Conservation (phyloP, 2,113 vertebrate species). For the Rhadina sibilatrix region DNA sequence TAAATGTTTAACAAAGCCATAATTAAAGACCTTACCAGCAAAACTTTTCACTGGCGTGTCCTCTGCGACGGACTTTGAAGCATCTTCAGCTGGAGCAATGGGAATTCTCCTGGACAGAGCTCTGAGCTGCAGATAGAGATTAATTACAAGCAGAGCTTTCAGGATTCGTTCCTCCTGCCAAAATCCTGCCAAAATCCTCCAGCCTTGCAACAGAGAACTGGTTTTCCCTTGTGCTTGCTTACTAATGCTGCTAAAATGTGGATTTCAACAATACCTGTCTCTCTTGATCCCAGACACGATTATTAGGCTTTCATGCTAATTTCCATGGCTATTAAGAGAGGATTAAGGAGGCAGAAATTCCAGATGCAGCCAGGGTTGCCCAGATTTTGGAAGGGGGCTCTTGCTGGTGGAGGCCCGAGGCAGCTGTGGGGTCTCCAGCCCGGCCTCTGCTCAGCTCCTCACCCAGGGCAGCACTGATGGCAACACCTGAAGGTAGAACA, state of each 20-base stretch:
- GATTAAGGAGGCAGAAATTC: conserved; percentile 7
- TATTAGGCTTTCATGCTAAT: conserved; percentile 23
- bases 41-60: conserved; percentile 40
- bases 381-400: background rate
- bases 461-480: background rate
- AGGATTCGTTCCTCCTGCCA: conserved; percentile 50
- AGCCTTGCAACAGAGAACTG: background rate
- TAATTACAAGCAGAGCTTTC: conserved; percentile 59
- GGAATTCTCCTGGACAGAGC: conserved; percentile 64
- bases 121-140: conserved; percentile 24
- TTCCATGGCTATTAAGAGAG: background rate
- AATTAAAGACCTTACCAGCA: conserved; percentile 59
- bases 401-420: background rate
- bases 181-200: conserved; percentile 48
- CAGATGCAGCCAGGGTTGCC: background rate
- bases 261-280: conserved; percentile 41
- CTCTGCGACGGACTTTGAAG: conserved; percentile 54
- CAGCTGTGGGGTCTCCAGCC: background rate
- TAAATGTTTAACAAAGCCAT: conserved; percentile 59
- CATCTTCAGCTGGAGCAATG: conserved; percentile 56
- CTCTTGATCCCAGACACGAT: conserved; percentile 6
- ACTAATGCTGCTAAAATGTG: conserved; percentile 46
- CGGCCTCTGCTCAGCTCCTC: background rate
- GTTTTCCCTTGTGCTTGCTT: conserved; percentile 52
- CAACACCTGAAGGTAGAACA: fast-evolving